Base-by-base conservation (phyloP, 2,113 vertebrate species). In the Sorex araneus region DNA sequence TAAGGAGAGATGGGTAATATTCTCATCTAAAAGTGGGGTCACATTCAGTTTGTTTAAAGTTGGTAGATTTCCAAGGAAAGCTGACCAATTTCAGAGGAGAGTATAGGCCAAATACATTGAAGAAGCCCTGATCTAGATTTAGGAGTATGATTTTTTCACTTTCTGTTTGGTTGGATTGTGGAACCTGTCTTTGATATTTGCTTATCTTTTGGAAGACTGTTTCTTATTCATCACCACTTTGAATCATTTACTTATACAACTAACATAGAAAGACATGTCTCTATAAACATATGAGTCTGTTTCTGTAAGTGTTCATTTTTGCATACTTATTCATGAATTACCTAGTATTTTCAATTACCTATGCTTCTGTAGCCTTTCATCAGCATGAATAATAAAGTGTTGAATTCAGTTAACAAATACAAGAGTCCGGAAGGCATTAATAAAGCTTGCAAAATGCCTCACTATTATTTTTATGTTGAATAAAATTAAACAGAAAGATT, bases 401-500 rank as follows among this genome's bases (percentile, higher is more conserved):
- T 45, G 27, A 40, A 19, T 69, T 70, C 73, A 93, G 30, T 91
- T 87, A 84, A 85, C 57, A 95, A 70, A 90, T 3, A 57, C 30
- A 19, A 80, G 40, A 83, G 12, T 80, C 75, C 94, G 66, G 4
- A 2, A 96, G 45, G 27, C 47, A 79, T 77, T 92, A 89, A 93
- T 70, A 89, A 95, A 74, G 13, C 25, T 89, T 89, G 27, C 1
- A 89, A 90, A 78, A 88, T 92, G 11, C 7, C 30, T 93, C 28
- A 47, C 45, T 82, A 85, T 79, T 80, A 93, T 73, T 95, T 63
- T 92, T 91, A 87, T 82, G n/a, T 70, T 84, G 32, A 92, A 89
- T 81, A 57, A 60, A 75, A 90, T 60, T 85, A 80, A 94, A 71
- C 43, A 15, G 30, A 94, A 86, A 91, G 50, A 91, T 34, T 73